Conservation (phyloP, 2,797 vertebrate species). For the Crocidura indochinensis region DNA sequence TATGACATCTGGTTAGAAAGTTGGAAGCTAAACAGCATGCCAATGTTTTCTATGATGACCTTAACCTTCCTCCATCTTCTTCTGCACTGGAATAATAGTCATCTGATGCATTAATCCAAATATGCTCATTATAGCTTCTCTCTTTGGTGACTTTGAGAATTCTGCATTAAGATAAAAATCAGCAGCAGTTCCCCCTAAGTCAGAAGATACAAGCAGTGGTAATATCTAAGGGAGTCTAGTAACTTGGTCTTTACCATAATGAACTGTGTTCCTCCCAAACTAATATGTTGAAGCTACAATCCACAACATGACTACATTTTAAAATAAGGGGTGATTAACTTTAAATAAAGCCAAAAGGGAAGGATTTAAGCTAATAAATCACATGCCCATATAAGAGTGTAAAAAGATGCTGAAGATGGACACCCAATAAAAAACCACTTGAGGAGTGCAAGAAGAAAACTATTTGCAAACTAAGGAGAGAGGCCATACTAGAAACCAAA, state of each 20-base stretch:
- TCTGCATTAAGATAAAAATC: background rate
- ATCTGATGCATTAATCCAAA: background rate
- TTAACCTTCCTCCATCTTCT: conserved; percentile 7
- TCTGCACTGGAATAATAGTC: conserved; percentile 25
- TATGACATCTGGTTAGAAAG: background rate
- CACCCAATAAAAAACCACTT: background rate
- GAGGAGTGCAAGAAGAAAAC: background rate
- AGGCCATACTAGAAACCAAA: conserved; percentile 35
- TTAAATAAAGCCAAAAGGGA: background rate
- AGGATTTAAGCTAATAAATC: background rate
- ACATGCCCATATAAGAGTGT: background rate
- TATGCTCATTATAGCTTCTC: background rate
- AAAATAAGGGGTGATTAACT: background rate
- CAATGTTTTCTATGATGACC: background rate
- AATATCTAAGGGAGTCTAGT: conserved; percentile 4
- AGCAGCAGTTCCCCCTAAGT: background rate
- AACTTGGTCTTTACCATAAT: conserved; percentile 18
- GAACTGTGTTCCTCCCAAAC: background rate
- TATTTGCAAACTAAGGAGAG: background rate
- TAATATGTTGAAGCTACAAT: background rate
- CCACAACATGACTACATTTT: background rate
- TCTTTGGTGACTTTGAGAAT: background rate
- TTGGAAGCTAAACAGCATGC: background rate
- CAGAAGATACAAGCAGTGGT: background rate
- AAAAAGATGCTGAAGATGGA: background rate